Conservation (phyloP, 2,888 invertebrate genomes). For the Chromoteleia sp. region DNA sequence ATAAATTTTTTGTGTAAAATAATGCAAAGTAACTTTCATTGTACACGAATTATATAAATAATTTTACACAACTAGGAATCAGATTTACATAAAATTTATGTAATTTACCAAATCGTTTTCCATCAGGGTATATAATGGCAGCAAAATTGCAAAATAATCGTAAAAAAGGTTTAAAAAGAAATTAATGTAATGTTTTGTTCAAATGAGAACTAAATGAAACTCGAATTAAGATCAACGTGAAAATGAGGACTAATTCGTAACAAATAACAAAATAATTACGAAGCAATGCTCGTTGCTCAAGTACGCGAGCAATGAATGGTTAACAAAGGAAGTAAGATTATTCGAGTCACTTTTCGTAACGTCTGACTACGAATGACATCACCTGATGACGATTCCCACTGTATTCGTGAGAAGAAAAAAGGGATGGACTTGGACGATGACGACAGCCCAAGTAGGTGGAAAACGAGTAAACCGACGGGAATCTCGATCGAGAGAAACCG, state of each 20-base stretch:
- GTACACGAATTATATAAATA: too few relatives aligned
- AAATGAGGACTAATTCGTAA: neutral
- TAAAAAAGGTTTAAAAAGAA: too few relatives aligned
- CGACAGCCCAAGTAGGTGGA: slow-evolving; percentile 66
- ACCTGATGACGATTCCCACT: slow-evolving; percentile 46
- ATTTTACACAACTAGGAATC: too few relatives aligned
- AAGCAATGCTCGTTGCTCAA: slow-evolving; percentile 8
- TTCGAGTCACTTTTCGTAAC: slow-evolving; percentile 38
- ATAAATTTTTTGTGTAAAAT: too few relatives aligned
- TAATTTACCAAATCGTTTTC: too few relatives aligned
- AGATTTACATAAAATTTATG: too few relatives aligned
- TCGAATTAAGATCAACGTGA: neutral
- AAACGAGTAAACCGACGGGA: slow-evolving; percentile 56
- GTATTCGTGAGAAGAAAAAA: slow-evolving; percentile 36
- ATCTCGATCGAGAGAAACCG: slow-evolving; percentile 67
- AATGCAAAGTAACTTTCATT: too few relatives aligned
- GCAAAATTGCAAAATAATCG: too few relatives aligned
- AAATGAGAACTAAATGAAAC: too few relatives aligned
- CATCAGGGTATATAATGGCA: too few relatives aligned
- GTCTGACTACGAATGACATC: slow-evolving; percentile 48
- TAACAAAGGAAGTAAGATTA: slow-evolving; percentile 39
- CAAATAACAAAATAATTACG: slow-evolving; percentile 31
- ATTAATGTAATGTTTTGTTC: too few relatives aligned
- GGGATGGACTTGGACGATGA: slow-evolving; percentile 55
- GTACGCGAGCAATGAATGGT: slow-evolving; percentile 12